Evolutionary conservation across 2,797 vertebrate species (phyloP), one percentile per base, ranked within the genome.

Genomic region (Sebastes oblongus): DNA sequence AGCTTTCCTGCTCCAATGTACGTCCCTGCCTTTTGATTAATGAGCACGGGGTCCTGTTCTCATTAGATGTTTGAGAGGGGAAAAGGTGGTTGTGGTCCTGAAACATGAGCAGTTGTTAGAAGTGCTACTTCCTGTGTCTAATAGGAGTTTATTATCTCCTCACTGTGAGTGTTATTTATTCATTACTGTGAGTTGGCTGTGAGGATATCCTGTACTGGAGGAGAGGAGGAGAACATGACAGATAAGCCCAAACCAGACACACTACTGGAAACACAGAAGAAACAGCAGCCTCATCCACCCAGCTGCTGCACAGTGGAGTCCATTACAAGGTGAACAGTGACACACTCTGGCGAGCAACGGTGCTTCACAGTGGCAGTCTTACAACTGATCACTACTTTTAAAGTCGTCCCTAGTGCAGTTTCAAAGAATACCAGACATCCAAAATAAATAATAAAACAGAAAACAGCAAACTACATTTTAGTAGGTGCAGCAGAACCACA

Each of bases 101-200:
- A 83, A 86, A 85, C 72, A 73, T 25, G 55, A 79, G 71, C 27
- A 54, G 34, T 29, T 66, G 77, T 71, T 80, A 69, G 67, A 82
- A 80, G 56, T 29, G 27, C 30, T 61, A 65, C 80, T 90, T 91
- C 88, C 85, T 81, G 79, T 87, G 68, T 84, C 69, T 88, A 81
- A 77, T 77, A 82, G 66, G 75, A 83, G 86, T 91, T 87, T 90
- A 86, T 90, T 87, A 89, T 89, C 83, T 81, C 73, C 80, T 60
- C 16, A 50, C 72, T 64, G 2, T 55, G 70, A 83, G 36, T 83
- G 72, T 84, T 89, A 80, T 84, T 88, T 78, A 87, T 90, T 81
- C 76, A 89, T 88, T 86, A 89, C 42, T 71, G 66, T 16, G 73
- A 78, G 27, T 20, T 88, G 82, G 80, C 80, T 25, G 42, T 59